Evolutionary conservation across 2,113 vertebrate genomes (phyloP).

Genomic region (Ardeotis arabs): DNA sequence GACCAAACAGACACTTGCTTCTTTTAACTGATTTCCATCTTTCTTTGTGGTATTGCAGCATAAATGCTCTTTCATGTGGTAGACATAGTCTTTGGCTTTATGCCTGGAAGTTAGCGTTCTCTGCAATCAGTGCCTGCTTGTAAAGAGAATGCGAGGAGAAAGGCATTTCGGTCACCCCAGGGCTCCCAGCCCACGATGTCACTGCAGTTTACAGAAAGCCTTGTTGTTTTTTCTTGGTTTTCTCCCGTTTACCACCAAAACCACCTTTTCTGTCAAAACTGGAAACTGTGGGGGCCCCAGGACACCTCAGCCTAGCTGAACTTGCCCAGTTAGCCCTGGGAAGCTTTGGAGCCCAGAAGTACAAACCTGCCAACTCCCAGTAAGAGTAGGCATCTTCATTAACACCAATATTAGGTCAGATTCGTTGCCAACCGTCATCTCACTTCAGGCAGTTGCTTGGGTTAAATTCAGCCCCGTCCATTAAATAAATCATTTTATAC

Average conservation of each 20-base stretch:
- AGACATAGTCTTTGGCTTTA: conserved; percentile 39
- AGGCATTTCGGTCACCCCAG: background rate
- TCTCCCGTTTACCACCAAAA: background rate
- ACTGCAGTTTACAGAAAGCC: background rate
- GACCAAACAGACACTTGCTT: conserved; percentile 62
- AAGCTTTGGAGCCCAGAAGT: background rate
- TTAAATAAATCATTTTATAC: background rate
- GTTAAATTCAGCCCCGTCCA: background rate
- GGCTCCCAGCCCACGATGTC: background rate
- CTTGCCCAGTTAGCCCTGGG: background rate
- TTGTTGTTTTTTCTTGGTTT: background rate
- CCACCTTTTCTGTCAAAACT: background rate
- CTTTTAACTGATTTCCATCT: conserved; percentile 63
- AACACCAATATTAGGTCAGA: accelerated
- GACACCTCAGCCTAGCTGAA: background rate
- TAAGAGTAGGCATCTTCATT: background rate
- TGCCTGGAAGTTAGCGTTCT: conserved; percentile 48
- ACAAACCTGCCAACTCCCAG: background rate
- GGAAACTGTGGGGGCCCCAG: background rate
- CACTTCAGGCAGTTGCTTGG: background rate
- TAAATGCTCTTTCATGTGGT: conserved; percentile 64
- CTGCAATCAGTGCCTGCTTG: background rate
- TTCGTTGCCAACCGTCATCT: background rate
- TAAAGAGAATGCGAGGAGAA: background rate
- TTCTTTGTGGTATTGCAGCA: conserved; percentile 47